Conservation (phyloP, 2,113 vertebrate genomes). For the Oophaga pumilio region DNA sequence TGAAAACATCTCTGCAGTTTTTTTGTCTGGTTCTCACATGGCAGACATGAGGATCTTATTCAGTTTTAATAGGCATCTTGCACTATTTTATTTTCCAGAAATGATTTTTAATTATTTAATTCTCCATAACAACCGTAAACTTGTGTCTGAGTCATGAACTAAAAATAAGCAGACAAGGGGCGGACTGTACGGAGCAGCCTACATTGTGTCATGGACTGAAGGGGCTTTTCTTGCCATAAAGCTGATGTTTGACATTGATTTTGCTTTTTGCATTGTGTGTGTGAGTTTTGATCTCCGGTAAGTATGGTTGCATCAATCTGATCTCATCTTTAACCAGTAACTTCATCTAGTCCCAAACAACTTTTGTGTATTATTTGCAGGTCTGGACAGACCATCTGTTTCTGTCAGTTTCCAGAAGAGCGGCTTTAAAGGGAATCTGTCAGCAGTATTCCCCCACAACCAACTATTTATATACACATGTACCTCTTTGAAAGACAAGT, state of each 20-base stretch:
- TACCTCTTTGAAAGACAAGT: no score
- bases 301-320: neutral
- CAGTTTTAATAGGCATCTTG: neutral
- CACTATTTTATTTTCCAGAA: neutral
- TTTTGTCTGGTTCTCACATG: neutral
- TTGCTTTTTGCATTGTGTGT: neutral
- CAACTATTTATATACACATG: no score
- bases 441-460: no score
- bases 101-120: neutral
- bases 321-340: no score
- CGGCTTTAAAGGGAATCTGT: no score
- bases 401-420: no score
- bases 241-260: neutral
- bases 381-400: no score
- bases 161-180: constrained; percentile 14
- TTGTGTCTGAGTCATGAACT: constrained; percentile 24
- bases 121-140: neutral
- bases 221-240: neutral
- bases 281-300: neutral
- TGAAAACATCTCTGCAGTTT: neutral
- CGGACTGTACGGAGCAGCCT: neutral
- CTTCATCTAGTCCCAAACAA: no score
- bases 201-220: neutral
- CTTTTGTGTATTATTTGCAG: no score
- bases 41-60: neutral